These are phyloP conservation scores for Petaurus breviceps DNA, from an alignment of 2,113 vertebrate genomes.

Conservation along the genomic window DNA sequence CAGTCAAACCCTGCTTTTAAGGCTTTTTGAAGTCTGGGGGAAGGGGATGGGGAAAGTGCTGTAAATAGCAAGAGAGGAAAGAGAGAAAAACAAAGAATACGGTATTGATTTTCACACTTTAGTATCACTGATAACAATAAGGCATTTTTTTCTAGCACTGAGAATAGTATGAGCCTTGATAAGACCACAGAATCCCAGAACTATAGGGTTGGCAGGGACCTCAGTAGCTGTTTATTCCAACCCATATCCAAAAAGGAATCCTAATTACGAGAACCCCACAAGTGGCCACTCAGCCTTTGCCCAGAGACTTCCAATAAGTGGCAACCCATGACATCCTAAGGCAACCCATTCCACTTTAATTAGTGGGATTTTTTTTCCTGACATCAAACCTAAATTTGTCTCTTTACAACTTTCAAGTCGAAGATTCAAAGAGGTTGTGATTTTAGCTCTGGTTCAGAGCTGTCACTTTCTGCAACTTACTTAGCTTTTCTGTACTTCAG, in stretches of 20 bases:
- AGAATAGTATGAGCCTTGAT: not conserved
- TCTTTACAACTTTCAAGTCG: not conserved
- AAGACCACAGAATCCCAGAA: not conserved
- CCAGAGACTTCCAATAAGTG: not conserved
- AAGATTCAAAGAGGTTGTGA: not conserved
- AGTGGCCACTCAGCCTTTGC: not conserved
- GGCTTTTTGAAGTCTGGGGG: not conserved
- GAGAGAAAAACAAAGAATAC: not conserved
- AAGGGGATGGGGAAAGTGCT: not conserved
- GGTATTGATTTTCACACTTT: not conserved
- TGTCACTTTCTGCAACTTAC: not conserved
- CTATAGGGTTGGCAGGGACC: not conserved
- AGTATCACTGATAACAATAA: not conserved
- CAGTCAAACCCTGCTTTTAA: not conserved
- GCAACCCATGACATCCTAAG: not conserved
- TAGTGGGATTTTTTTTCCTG: not conserved
- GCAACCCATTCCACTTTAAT: not conserved
- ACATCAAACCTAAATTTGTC: not conserved
- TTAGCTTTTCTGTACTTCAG: not conserved
- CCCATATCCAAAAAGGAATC: not conserved
- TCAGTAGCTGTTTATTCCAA: not conserved
- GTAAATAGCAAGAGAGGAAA: not conserved
- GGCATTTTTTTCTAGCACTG: not conserved
- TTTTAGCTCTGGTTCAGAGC: not conserved
- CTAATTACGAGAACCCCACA: not conserved